A percentile compares a stretch with the other conserved stretches of the same genome.
Conservation (phyloP, 2,113 vertebrate genomes). For the Scalopus aquaticus region DNA sequence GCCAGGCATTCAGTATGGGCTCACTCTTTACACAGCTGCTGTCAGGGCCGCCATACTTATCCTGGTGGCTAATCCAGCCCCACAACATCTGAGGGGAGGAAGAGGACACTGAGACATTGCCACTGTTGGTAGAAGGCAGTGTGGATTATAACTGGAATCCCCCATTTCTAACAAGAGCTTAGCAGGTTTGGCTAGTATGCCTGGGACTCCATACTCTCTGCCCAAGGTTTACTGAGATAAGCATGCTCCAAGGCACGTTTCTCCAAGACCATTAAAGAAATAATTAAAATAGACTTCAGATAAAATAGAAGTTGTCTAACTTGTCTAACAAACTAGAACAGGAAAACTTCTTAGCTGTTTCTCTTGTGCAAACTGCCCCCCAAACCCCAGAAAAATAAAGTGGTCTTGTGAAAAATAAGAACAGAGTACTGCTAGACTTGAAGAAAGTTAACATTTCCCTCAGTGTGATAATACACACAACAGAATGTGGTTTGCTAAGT, state of each 20-base stretch:
- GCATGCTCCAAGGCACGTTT: background rate
- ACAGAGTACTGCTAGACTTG: background rate
- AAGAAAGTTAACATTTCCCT: background rate
- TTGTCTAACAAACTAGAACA: conserved; percentile 32
- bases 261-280: background rate
- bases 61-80: background rate
- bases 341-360: no score
- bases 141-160: background rate
- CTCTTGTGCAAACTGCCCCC: background rate
- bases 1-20: accelerated
- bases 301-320: background rate
- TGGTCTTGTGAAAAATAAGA: background rate
- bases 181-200: background rate
- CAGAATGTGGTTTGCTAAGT: background rate
- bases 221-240: background rate
- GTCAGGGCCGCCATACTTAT: no score
- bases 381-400: background rate
- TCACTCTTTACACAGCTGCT: background rate
- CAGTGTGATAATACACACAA: background rate
- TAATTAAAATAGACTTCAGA: background rate
- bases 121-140: background rate
- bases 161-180: background rate
- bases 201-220: background rate
- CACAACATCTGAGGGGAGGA: background rate
- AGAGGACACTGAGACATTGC: background rate